These are phyloP conservation scores for Philereme vetulata DNA, from an alignment of 2,888 invertebrate genomes.

Conservation along the genomic window DNA sequence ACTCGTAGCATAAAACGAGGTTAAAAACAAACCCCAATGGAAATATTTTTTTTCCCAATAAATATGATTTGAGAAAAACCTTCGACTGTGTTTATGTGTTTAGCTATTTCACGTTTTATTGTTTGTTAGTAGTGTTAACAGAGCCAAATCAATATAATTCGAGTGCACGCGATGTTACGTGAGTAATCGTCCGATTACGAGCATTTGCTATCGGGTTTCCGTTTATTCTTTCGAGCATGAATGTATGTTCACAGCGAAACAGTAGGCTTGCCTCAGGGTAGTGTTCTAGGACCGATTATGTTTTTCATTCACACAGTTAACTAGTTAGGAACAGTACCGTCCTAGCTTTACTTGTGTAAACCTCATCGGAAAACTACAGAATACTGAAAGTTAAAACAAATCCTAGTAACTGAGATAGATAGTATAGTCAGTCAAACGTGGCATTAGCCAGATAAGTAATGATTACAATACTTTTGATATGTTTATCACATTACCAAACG, in stretches of 20 bases:
- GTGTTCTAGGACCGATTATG: slow-evolving; percentile 32
- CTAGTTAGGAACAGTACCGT: background rate
- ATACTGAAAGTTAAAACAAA: too few relatives aligned
- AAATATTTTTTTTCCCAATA: too few relatives aligned
- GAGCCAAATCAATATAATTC: slow-evolving; percentile 33
- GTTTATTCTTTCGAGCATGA: slow-evolving; percentile 42
- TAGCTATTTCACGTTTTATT: slow-evolving; percentile 4
- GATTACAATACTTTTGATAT: background rate
- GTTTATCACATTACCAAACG: background rate
- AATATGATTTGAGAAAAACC: slow-evolving; percentile 13
- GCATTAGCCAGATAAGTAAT: too few relatives aligned
- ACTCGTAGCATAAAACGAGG: too few relatives aligned
- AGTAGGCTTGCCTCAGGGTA: slow-evolving; percentile 38
- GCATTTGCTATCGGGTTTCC: slow-evolving; percentile 41
- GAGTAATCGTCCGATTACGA: slow-evolving; percentile 42
- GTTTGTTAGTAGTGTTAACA: slow-evolving; percentile 18
- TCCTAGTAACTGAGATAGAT: too few relatives aligned
- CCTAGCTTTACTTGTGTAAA: too few relatives aligned
- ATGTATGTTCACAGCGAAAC: slow-evolving; percentile 45
- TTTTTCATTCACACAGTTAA: slow-evolving; percentile 22
- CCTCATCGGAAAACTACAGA: too few relatives aligned
- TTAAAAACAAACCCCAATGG: too few relatives aligned
- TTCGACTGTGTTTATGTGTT: slow-evolving; percentile 9
- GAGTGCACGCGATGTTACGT: slow-evolving; percentile 37
- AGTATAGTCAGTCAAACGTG: too few relatives aligned